Evolutionary conservation across 2,888 invertebrate genomes (phyloP), one percentile per base, ranked within the genome.

Genomic region (Meghimatium bilineatum): DNA sequence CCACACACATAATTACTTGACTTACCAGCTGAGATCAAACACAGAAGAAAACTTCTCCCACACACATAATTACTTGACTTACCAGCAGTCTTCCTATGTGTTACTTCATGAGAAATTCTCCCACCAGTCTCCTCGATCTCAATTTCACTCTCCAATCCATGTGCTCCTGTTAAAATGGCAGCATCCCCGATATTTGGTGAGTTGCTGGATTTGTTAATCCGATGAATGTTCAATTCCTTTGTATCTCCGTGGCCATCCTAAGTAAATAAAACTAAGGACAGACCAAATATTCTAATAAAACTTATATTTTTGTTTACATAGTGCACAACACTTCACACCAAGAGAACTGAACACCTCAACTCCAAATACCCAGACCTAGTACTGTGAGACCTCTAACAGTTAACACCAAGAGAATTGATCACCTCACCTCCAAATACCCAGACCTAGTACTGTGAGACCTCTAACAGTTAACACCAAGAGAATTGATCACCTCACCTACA

Each of bases 231-330:
- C 56, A 83, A 44, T 17, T 78, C 83, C 34, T 66, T 71, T 1
- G 34, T 44, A n/a, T 83, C 83, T 14, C 60, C 78, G 34, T 63
- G 63, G 32, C 78, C 83, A 44, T 83, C 83, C 83, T 83, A 71
- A n/a, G 17, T 6, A 6, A 14, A 29, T 1, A 14, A 1, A 32
- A 32, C 26, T 26, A 71, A 38, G 8, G 36, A 69, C 20, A 69
- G n/a, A n/a, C n/a, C n/a, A n/a, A n/a, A n/a, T n/a, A n/a, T n/a
- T n/a, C n/a, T n/a, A n/a, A n/a, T n/a, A n/a, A n/a, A n/a, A n/a
- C n/a, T n/a, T n/a, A n/a, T n/a, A n/a, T n/a, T n/a, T n/a, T n/a
- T n/a, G n/a, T n/a, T n/a, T n/a, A n/a, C n/a, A n/a, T n/a, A n/a
- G n/a, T n/a, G n/a, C n/a, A n/a, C n/a, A n/a, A n/a, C n/a, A n/a